These are phyloP conservation scores for Phasianus colchicus DNA, from an alignment of 2,113 vertebrate genomes.

Conservation along the genomic window DNA sequence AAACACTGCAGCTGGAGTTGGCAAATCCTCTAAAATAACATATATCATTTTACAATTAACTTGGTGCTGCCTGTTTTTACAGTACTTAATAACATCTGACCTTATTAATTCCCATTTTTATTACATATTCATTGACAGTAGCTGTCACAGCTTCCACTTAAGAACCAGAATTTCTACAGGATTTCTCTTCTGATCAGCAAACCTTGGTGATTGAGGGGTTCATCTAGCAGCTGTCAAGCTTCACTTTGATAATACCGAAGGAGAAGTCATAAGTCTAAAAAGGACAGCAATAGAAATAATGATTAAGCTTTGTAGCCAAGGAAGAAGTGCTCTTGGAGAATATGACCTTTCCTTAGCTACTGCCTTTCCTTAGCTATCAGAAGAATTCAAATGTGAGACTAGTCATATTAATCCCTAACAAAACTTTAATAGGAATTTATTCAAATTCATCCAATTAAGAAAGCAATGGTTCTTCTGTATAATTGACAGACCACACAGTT, in stretches of 20 bases:
- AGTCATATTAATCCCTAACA: neutral
- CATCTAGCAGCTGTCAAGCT: neutral
- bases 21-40: constrained; percentile 33
- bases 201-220: neutral
- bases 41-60: constrained; percentile 19
- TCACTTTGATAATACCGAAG: neutral
- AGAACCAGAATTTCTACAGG: neutral
- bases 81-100: constrained; percentile 37
- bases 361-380: neutral
- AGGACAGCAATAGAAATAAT: neutral
- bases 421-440: neutral
- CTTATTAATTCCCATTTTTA: constrained; percentile 53
- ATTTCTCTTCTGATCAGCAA: neutral
- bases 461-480: neutral
- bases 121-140: constrained; percentile 3
- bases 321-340: neutral
- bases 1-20: constrained; percentile 10
- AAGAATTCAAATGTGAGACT: neutral
- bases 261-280: neutral
- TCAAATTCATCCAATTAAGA: neutral
- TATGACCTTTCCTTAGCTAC: neutral
- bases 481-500: neutral
- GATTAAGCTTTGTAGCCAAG: neutral
- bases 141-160: neutral
- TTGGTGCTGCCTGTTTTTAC: constrained; percentile 12